phyloP scores from a whole-genome alignment of 2,113 vertebrate genomes.

The Macrotus californicus region DNA sequence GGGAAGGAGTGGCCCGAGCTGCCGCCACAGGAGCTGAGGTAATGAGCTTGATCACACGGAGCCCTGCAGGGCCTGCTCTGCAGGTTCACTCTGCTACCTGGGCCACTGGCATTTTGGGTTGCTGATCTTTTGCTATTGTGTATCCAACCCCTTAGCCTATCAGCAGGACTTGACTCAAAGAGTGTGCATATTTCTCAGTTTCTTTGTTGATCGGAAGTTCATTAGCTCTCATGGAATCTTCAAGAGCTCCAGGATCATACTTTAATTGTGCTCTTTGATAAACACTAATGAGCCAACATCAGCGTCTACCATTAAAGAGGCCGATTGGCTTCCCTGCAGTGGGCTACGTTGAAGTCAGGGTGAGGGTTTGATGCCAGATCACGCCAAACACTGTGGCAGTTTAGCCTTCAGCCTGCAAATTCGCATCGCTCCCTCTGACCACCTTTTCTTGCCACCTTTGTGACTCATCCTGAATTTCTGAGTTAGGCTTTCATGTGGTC shows the following conservation, averaged over 20 bases:
- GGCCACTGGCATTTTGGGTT: not conserved
- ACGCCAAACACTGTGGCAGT: not conserved
- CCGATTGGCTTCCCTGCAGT: not conserved
- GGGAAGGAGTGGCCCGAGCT: not conserved
- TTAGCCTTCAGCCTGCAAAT: not conserved
- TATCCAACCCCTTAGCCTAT: conserved; percentile 21
- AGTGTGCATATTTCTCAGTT: not conserved
- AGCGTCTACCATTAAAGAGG: not conserved
- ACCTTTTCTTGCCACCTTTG: not conserved
- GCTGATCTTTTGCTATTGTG: not conserved
- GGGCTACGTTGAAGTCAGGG: not conserved
- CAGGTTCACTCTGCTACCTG: not conserved
- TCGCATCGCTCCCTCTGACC: not conserved
- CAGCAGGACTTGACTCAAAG: conserved; percentile 24
- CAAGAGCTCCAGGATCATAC: not conserved
- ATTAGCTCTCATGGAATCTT: conserved; percentile 48
- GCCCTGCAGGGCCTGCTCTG: not conserved
- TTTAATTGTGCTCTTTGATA: not conserved
- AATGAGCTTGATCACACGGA: not conserved
- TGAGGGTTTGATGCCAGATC: not conserved
- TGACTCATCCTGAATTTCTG: not conserved
- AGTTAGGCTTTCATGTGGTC: not conserved
- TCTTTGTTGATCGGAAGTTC: conserved; percentile 39
- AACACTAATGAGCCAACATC: not conserved
- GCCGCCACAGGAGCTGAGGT: not conserved